These are phyloP conservation scores for Lineus longissimus DNA, from an alignment of 1,140 invertebrate genomes.

Conservation along the genomic window DNA sequence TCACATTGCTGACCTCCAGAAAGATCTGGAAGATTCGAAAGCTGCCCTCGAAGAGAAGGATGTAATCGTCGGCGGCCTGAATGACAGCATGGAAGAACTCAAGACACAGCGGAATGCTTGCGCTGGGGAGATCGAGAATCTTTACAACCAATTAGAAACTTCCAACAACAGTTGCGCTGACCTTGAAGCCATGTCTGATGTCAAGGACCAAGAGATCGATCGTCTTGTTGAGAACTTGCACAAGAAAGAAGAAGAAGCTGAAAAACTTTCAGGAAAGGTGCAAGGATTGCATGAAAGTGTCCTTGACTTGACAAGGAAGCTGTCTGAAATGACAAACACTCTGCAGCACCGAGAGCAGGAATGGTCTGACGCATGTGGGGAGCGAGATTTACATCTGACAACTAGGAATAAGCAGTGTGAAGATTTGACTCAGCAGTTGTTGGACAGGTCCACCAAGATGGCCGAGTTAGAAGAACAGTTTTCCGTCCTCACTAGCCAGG, in stretches of 20 bases:
- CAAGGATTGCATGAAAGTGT: too few species aligned
- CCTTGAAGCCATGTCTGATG: constrained; percentile 8
- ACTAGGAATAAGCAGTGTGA: background rate
- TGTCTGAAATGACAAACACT: background rate
- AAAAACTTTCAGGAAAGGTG: background rate
- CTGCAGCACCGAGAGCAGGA: background rate
- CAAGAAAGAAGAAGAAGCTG: constrained; percentile 1
- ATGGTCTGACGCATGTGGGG: background rate
- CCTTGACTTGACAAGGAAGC: too few species aligned
- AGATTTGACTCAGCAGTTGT: background rate
- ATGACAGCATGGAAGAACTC: background rate
- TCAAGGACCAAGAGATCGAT: background rate
- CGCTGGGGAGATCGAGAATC: constrained; percentile 13
- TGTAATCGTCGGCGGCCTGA: background rate
- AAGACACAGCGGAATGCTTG: constrained; percentile 1
- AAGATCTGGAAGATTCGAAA: background rate
- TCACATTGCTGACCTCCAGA: background rate
- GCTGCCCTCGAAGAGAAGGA: background rate
- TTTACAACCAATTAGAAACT: constrained; percentile 17
- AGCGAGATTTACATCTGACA: constrained; percentile 2
- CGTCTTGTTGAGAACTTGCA: background rate
- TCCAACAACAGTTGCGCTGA: constrained; percentile 8
- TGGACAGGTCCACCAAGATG: background rate
- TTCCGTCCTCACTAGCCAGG: background rate
- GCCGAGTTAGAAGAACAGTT: background rate